Evolutionary conservation across 2,797 vertebrate genomes (phyloP), one percentile per base, ranked within the genome.

Genomic region (Bradypodion pumilum): DNA sequence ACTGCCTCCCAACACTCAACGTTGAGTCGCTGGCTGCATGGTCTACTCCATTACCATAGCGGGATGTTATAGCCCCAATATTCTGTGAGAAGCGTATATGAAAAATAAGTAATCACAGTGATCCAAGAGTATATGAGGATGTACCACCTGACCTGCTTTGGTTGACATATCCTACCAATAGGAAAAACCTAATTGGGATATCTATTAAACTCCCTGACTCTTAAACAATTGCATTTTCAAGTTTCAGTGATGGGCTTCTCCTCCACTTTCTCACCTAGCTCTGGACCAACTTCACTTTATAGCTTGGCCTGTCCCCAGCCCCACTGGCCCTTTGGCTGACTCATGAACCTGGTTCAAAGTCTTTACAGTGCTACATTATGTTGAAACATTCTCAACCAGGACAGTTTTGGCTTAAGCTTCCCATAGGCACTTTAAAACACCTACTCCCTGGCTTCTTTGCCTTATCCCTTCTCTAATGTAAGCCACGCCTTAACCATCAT

Each of bases 401-500:
- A 76, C 13, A 49, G 73, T 59, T 68, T 25, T 16, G 73, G 37
- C 40, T 75, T 66, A 35, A 27, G 35, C 59, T 68, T 74, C 16
- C 52, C 70, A 52, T 7, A n/a, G 74, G 56, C 32, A 59, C 27
- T 76, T 76, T 52, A 27, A 35, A 62, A 68, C 13, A 29, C 32
- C 19, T 77, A 44, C 65, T 52, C 42, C 27, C 49, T 40, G 32
- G 40, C 74, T 85, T 68, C 29, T 70, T 60, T 62, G n/a, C 25
- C 42, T 62, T 6, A 69, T 65, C 65, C 35, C 29, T 75, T 69
- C 72, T 80, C 40, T 49, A 42, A 52, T 81, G 56, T 27, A 29
- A 70, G 73, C 63, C 63, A 62, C 75, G 70, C 59, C 84, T 81
- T 81, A 76, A 69, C 84, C 78, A 76, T 62, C 65, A 60, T 29